Base-by-base conservation (phyloP, 2,888 invertebrate genomes). In the Drosophila rellima region DNA sequence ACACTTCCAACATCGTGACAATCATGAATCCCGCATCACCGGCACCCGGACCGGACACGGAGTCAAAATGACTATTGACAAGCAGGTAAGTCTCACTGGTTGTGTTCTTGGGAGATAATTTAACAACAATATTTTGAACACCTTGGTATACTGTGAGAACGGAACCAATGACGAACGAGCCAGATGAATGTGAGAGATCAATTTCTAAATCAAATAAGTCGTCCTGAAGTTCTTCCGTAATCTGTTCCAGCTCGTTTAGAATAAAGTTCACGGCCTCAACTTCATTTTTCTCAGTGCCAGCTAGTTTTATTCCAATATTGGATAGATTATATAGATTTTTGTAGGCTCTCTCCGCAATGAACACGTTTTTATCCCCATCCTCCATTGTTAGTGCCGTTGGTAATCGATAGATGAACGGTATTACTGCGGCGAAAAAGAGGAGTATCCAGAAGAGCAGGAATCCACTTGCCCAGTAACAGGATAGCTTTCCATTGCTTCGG, bases 31-130 rank as follows among this genome's bases (percentile, higher is more conserved):
- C 94, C 90, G 95, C 94, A 89, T 85, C 51, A 54, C 88, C 50
- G 60, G 67, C 54, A 75, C 76, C 73, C 89, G 96, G 95, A 18
- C 96, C 15, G 96, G 95, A n/a, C 69, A 97, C 96, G 37, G 97
- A 95, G 92, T 99, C 99, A 92, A 97, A 98, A 91, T 99, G 99
- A 78, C 98, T 97, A 93, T 92, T 92, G 57, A 99, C 93, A 26
- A 98, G 93, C 1, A 92, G 68, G 45, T 89, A 90, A 10, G 87
- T 81, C n/a, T 89, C 65, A 33, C 79, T 81, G 2, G 26, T 70
- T 13, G 42, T 63, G 44, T 80, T 80, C 48, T 83, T 90, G 2
- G 90, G 74, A 1, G 80, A 73, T 5, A 92, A 63, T 73, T 90
- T 91, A 0, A 92, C 90, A 0, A 90, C 84, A 52, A 92, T 60